phyloP scores from a whole-genome alignment of 2,888 invertebrate genomes.

The Heliconius ethilla region DNA sequence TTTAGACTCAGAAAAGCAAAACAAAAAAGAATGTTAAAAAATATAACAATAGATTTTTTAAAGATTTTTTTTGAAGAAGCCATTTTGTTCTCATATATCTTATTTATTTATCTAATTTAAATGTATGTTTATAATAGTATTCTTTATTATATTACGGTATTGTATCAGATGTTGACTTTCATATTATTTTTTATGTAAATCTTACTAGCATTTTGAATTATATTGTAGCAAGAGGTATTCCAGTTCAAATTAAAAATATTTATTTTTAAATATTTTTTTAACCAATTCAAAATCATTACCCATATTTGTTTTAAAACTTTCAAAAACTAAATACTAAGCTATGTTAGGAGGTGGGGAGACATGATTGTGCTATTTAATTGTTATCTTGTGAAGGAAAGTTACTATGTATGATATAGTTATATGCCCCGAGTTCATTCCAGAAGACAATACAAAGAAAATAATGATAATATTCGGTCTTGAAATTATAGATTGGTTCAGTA shows the following conservation, averaged over 20 bases:
- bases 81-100: too few species aligned
- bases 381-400: constrained; percentile 67
- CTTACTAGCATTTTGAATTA: constrained; percentile 7
- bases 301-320: constrained; percentile 15
- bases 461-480: neutral
- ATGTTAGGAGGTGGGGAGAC: constrained; percentile 67
- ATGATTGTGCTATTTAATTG: constrained; percentile 72
- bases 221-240: neutral
- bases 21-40: too few species aligned
- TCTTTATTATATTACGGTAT: neutral
- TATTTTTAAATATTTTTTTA: neutral
- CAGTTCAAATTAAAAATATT: neutral
- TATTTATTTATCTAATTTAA: too few species aligned
- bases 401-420: constrained; percentile 23
- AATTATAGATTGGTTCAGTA: neutral
- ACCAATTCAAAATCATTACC: constrained; percentile 2
- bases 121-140: neutral
- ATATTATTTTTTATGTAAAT: neutral
- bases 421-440: neutral
- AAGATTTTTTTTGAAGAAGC: neutral
- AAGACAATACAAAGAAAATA: neutral
- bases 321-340: constrained; percentile 56
- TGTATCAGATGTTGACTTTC: neutral
- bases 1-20: neutral
- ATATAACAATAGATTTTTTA: neutral